phyloP scores from a whole-genome alignment of 2,888 invertebrate species.

The Cryptosula pallasiana region DNA sequence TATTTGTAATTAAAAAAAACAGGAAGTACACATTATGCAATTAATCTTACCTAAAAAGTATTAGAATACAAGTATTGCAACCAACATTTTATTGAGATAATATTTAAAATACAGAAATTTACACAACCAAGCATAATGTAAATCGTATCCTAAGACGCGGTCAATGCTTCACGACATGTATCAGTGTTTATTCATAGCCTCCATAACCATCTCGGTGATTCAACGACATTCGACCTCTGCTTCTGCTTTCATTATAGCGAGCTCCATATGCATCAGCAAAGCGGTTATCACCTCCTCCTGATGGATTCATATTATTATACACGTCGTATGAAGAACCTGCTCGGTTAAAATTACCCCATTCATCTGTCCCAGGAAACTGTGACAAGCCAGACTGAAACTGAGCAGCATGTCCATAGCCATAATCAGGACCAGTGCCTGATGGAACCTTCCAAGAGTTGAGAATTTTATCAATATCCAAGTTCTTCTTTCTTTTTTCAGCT shows the following conservation, averaged over 20 bases:
- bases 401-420: background rate
- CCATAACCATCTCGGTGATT: slow-evolving; percentile 18
- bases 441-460: background rate
- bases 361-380: background rate
- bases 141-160: no score
- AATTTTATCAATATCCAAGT: background rate
- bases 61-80: no score
- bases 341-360: background rate
- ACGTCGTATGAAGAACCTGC: slow-evolving; percentile 1
- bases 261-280: background rate
- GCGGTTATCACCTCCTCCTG: background rate
- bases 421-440: background rate
- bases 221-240: no score
- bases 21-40: no score
- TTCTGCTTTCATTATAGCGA: background rate
- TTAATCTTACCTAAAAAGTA: no score
- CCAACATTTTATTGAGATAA: no score
- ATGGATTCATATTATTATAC: background rate
- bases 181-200: background rate
- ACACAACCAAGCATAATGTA: no score
- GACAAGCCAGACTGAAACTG: background rate
- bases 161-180: no score
- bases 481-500: background rate
- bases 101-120: no score
- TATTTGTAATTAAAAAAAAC: no score